Base-by-base conservation (phyloP, 1,140 invertebrate genomes). In the Drosophila athabasca region DNA sequence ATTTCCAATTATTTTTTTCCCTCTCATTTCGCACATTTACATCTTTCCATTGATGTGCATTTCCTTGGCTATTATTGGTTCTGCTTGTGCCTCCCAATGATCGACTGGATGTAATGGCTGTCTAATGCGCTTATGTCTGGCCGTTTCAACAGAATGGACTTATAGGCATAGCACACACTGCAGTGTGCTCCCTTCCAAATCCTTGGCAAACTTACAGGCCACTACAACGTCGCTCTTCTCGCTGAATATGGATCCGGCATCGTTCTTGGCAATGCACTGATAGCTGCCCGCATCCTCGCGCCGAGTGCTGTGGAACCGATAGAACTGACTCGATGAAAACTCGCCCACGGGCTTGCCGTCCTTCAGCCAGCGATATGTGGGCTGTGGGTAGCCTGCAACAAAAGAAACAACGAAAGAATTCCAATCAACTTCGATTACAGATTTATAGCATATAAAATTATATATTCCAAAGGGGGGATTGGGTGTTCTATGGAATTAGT, bases 331-430 rank as follows among this genome's bases (percentile, higher is more conserved):
- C 6, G 94, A 94, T 44, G 95, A 94, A 80, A 95, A 96, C 77
- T 95, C 95, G 41, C 94, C 95, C 51, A 97, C 92, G 41, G 95
- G 94, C 48, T 94, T 79, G 6, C 96, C 96, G 91, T 98, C 96
- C 92, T 97, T 98, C 54, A 97, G 93, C 97, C 97, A 98, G 87
- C 95, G 94, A 92, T 98, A 98, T 91, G 95, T 95, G 6, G 97
- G 97, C 84, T 96, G 95, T 8, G 97, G 97, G 92, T 95, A 95
- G 73, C 97, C 97, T 97, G 93, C 1, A 69, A 46, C 17, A 22
- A 31, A 11, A 35, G 19, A 17, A 24, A 31, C 17, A 19, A 19
- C 17, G 17, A 19, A 1, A 15, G n/a, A 41, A 29, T 48, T 48
- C 39, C 24, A 15, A 59, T 60, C 41, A 65, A 19, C 17, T 19